A percentile compares a stretch with the other conserved stretches of the same genome.
These are phyloP conservation scores for Bimastos eiseni DNA, from an alignment of 2,888 invertebrate genomes.

Conservation along the genomic window DNA sequence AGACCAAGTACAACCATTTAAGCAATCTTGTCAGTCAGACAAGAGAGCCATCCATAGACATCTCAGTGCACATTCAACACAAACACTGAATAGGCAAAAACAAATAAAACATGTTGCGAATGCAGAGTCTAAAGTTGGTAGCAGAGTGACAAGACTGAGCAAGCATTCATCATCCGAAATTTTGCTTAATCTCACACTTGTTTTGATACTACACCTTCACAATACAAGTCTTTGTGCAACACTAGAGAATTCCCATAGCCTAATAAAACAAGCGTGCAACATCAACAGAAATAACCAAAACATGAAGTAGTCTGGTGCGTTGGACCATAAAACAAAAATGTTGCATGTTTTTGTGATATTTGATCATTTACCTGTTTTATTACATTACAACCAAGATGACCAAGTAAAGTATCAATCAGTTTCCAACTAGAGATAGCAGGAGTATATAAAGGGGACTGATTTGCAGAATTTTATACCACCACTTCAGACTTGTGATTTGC, in stretches of 20 bases:
- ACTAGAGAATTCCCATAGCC: background rate
- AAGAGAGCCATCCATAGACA: background rate
- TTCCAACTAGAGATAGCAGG: background rate
- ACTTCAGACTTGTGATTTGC: background rate
- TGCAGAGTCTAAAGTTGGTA: background rate
- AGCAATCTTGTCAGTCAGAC: background rate
- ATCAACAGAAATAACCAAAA: background rate
- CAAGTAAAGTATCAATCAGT: background rate
- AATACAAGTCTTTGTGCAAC: background rate
- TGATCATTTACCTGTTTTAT: background rate
- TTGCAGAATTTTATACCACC: background rate
- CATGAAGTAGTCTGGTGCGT: background rate
- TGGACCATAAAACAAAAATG: background rate
- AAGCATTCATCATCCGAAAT: background rate
- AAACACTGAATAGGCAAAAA: background rate
- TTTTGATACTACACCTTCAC: conserved; percentile 6
- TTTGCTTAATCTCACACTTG: background rate
- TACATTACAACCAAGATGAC: background rate
- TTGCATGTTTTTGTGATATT: background rate
- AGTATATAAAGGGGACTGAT: background rate
- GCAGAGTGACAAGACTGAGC: background rate
- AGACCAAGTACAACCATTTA: background rate
- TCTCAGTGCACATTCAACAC: background rate
- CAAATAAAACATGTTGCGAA: background rate
- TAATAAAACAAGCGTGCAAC: background rate